Percentiles rank a stretch among this genome's conserved stretches.
Conservation (phyloP, 2,797 vertebrate species). For the Cossypha caffra region DNA sequence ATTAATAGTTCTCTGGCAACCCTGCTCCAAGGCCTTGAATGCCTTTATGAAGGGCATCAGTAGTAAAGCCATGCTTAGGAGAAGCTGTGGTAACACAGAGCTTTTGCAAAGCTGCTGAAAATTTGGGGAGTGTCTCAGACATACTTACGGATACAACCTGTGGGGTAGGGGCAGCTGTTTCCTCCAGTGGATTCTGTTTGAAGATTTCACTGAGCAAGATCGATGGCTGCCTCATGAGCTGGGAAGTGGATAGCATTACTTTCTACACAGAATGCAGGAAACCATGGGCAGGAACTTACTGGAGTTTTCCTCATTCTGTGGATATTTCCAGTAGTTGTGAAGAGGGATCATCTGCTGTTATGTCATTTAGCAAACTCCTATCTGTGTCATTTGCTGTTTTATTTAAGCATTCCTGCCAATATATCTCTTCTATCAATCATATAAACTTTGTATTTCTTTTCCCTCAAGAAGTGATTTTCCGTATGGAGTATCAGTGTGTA, state of each 20-base stretch:
- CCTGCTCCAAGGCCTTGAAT: background rate
- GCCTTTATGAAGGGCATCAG: background rate
- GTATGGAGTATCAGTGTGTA: background rate
- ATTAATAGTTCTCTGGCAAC: background rate
- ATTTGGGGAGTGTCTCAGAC: background rate
- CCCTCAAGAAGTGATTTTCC: background rate
- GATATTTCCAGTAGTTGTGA: background rate
- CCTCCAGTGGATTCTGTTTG: background rate
- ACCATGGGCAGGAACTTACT: background rate
- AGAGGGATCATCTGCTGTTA: background rate
- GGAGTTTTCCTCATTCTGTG: background rate
- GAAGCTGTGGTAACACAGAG: background rate
- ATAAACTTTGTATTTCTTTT: background rate
- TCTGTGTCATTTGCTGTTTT: background rate
- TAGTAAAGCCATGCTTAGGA: background rate
- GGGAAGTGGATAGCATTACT: background rate
- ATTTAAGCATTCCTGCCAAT: background rate
- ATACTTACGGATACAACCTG: background rate
- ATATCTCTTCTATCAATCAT: background rate
- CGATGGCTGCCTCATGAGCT: background rate
- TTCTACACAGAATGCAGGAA: background rate
- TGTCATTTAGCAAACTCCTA: background rate
- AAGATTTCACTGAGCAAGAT: background rate
- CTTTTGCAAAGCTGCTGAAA: background rate
- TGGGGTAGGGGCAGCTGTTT: accelerated